Percentiles rank a stretch among this genome's conserved stretches.
phyloP scores from a whole-genome alignment of 2,113 vertebrate genomes.

The Circaetus gallicus region DNA sequence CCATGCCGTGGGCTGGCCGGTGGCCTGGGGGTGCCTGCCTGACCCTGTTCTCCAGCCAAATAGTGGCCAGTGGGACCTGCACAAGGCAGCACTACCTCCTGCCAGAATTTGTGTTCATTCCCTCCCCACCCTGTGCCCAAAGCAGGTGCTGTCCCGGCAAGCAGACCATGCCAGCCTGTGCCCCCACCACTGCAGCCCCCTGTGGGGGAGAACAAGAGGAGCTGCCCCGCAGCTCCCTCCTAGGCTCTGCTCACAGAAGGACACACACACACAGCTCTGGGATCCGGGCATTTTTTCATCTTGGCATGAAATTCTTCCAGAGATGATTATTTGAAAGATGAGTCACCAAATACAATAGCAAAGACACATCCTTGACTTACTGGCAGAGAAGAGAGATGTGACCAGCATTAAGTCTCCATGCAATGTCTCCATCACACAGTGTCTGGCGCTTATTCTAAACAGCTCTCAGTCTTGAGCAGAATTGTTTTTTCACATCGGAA shows the following conservation, averaged over 20 bases:
- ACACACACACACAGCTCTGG: background rate
- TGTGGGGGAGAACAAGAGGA: rapidly evolving
- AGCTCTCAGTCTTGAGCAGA: conserved; percentile 29
- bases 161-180: rapidly evolving
- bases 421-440: conserved; percentile 53
- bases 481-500: conserved; percentile 30
- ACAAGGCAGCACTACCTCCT: background rate
- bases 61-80: rapidly evolving
- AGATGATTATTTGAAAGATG: conserved; percentile 64
- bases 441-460: conserved; percentile 55
- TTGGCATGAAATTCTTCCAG: conserved; percentile 37
- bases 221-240: background rate
- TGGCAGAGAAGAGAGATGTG: conserved; percentile 55
- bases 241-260: rapidly evolving
- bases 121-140: background rate
- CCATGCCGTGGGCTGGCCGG: rapidly evolving
- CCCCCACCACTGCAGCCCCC: rapidly evolving
- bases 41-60: background rate
- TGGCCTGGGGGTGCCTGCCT: background rate
- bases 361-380: conserved; percentile 64
- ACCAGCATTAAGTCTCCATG: conserved; percentile 57
- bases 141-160: background rate
- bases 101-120: background rate
- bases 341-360: conserved; percentile 65
- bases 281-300: conserved; percentile 9